These are phyloP conservation scores for Acropora yongei DNA, from an alignment of 64 coral and sea anemone species.

Conservation along the genomic window DNA sequence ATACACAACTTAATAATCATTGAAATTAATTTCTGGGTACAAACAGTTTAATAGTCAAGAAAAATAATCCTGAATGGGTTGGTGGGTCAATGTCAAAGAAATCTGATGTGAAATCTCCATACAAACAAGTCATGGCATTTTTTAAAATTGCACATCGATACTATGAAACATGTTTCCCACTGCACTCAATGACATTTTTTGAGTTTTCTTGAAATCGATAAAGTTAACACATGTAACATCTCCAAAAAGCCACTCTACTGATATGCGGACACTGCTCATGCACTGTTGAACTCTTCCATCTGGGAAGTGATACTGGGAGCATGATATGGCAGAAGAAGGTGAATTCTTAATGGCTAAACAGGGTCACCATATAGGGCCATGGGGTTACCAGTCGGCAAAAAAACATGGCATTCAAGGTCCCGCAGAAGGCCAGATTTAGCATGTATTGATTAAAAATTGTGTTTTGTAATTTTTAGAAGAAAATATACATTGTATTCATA, in stretches of 20 bases:
- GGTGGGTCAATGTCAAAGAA: slow-evolving; percentile 24
- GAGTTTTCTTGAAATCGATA: neutral
- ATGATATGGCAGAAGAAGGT: neutral
- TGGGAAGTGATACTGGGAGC: neutral
- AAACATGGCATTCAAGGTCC: neutral
- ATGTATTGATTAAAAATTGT: too few relatives aligned
- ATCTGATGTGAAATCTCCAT: slow-evolving; percentile 21
- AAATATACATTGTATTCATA: too few relatives aligned
- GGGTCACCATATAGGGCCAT: neutral
- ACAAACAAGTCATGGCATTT: too few relatives aligned
- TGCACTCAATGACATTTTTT: too few relatives aligned
- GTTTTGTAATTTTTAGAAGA: too few relatives aligned
- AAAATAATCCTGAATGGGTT: slow-evolving; percentile 28
- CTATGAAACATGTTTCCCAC: slow-evolving; percentile 27
- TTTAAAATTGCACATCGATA: slow-evolving; percentile 41
- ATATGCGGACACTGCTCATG: slow-evolving; percentile 1
- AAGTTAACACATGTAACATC: neutral
- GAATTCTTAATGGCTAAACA: neutral
- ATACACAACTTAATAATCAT: slow-evolving; percentile 7
- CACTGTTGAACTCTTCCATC: slow-evolving; percentile 15
- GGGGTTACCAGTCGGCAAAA: neutral
- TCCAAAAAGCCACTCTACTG: slow-evolving; percentile 34
- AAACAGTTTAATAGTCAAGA: neutral
- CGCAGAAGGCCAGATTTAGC: slow-evolving; percentile 20
- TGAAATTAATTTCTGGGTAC: neutral